These are phyloP conservation scores for Pomatostomus ruficeps DNA, from an alignment of 2,113 vertebrate species.

Conservation along the genomic window DNA sequence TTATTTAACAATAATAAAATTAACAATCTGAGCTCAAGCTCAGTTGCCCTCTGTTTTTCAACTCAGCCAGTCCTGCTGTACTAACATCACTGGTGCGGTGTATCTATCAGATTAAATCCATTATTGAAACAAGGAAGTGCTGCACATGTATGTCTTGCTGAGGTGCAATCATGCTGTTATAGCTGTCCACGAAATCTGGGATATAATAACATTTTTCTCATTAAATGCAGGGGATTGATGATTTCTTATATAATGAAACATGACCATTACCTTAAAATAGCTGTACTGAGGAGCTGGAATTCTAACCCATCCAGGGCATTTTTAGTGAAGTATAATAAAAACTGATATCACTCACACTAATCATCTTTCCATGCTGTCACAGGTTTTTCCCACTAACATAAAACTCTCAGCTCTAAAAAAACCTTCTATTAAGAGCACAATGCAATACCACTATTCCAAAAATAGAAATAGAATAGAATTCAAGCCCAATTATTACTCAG, in stretches of 20 bases:
- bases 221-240: neutral
- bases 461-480: neutral
- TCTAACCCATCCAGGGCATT: neutral
- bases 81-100: neutral
- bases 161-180: neutral
- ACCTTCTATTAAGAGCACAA: neutral
- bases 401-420: neutral
- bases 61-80: neutral
- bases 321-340: neutral
- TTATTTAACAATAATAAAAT: too few species aligned
- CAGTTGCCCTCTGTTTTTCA: neutral
- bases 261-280: neutral
- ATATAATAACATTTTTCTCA: neutral
- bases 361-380: neutral
- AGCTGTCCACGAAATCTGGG: neutral
- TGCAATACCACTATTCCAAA: neutral
- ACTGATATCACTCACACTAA: neutral
- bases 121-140: neutral
- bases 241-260: neutral
- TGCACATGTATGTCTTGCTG: neutral
- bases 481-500: neutral
- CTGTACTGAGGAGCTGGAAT: neutral
- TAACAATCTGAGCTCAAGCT: neutral
- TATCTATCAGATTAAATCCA: neutral
- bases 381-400: neutral